Base-by-base conservation (phyloP, 1,140 invertebrate species). In the Hesperophylax magnus region DNA sequence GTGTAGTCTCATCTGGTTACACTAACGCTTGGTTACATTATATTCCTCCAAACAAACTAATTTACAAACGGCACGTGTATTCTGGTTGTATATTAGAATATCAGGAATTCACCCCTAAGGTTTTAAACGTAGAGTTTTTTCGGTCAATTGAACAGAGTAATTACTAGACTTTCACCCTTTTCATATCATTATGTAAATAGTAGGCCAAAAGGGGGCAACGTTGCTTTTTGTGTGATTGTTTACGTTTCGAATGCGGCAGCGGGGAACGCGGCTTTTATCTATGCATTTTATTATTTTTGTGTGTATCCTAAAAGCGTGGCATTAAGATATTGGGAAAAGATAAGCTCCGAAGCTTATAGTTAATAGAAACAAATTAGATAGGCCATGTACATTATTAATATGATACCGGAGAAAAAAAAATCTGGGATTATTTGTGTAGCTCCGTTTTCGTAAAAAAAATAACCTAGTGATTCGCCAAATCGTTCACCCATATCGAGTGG, bases 91-190 rank as follows among this genome's bases (percentile, higher is more conserved):
- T 47, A 47, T 47, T 47, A 47, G 39, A 47, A 47, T 14, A 47
- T 47, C 39, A 14, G 11, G 39, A 14, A 52, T 34, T 11, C 65
- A 71, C 69, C 69, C 69, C 52, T 54, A 54, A 9, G 47, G 47
- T 15, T 20, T 53, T 53, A 54, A 69, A 69, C 20, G 69, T 6
- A 52, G 69, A 24, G 52, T 54, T 77, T 77, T 77, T 67, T 53
- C 76, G 76, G 76, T 77, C 27, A 77, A 77, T 77, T 77, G 47
- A 77, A 77, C 76, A 60, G 61, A 20, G 61, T 65, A 77, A 77
- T 77, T 76, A 77, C 18, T 60, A 61, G 17, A 65, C 58, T 53
- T 60, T 74, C 39, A 65, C 60, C 60, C 76, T 53, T 24, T 76
- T 56, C 54, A 74, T 47, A 69, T 47, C 39, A 47, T 47, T 47